Percentiles rank a stretch among this genome's conserved stretches.
These are phyloP conservation scores for Scomber colias DNA, from an alignment of 2,113 vertebrate genomes.

Conservation along the genomic window DNA sequence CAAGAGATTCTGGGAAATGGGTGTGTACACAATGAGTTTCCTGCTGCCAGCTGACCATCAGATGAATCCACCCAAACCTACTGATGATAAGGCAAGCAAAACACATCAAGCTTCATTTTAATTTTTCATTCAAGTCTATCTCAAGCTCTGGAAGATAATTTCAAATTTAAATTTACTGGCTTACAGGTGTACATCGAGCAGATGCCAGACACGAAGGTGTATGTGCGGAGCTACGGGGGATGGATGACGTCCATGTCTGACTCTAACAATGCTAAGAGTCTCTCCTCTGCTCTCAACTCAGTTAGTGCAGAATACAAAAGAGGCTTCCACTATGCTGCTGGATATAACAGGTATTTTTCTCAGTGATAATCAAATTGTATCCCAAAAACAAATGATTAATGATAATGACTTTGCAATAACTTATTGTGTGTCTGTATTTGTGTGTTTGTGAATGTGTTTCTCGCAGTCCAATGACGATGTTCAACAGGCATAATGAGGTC, in stretches of 20 bases:
- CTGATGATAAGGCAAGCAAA: slow-evolving; percentile 56
- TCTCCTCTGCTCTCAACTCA: slow-evolving; percentile 61
- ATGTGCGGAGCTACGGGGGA: slow-evolving; percentile 70
- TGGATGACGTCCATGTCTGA: slow-evolving; percentile 51
- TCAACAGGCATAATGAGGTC: slow-evolving; percentile 82
- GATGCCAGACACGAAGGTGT: slow-evolving; percentile 65
- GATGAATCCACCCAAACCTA: slow-evolving; percentile 69
- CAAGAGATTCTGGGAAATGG: neutral
- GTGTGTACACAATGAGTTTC: slow-evolving; percentile 75
- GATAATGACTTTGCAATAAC: neutral
- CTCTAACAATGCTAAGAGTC: neutral
- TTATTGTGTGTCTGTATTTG: neutral
- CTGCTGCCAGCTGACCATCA: slow-evolving; percentile 77
- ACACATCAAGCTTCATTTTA: neutral
- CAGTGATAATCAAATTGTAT: neutral
- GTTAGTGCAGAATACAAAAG: slow-evolving; percentile 56
- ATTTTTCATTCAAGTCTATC: neutral
- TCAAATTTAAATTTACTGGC: neutral
- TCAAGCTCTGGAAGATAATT: neutral
- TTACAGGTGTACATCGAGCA: slow-evolving; percentile 76
- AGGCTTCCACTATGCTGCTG: slow-evolving; percentile 62
- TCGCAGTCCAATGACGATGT: slow-evolving; percentile 77
- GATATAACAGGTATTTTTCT: slow-evolving; percentile 81
- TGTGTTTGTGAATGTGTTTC: slow-evolving; percentile 49
- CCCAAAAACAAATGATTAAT: neutral